Base-by-base conservation (phyloP, 2,113 vertebrate genomes). In the Halcyon senegalensis region DNA sequence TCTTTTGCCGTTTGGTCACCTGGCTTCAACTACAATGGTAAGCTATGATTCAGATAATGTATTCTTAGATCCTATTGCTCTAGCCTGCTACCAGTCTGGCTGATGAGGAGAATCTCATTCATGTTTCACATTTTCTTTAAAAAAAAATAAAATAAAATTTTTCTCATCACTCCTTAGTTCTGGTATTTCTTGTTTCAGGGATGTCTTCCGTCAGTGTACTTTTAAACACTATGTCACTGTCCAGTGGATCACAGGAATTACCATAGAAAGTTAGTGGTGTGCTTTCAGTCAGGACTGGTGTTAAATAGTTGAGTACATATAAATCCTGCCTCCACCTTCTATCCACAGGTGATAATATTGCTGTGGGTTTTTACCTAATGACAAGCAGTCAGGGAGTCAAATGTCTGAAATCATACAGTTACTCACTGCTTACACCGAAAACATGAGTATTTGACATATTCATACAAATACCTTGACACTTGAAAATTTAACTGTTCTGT, bases 1-100 rank as follows among this genome's bases (percentile, higher is more conserved):
- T 76, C 70, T 64, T 96, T 84, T 82, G 63, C 81, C 72, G 77
- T 95, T 96, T 90, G 93, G 69, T 95, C 75, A 62, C 27, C 58
- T 93, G 50, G 86, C 89, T 94, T 89, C 86, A 82, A 91, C 79
- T 84, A 97, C 81, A 92, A 98, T 98, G 98, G 98, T 98, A 96
- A 98, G 97, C 90, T 96, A 30, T 37, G 16, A 50, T 46, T 90
- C 1, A 35, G 15, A 4, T 72, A 14, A 17, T 50, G 35, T 21
- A 35, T 50, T 35, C 46, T 69, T n/a, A 69, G 33, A 28, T 69
- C 28, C 16, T 30, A 21, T 80, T 37, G 24, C n/a, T 87, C 10
- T 55, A 48, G 21, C 43, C 35, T 92, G 27, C 20, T 24, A 8
- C 7, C 4, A 50, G 1, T 62, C 28, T 82, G 33, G 4, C 16